Evolutionary conservation across 2,888 invertebrate species (phyloP).

Genomic region (Smittia sp.): DNA sequence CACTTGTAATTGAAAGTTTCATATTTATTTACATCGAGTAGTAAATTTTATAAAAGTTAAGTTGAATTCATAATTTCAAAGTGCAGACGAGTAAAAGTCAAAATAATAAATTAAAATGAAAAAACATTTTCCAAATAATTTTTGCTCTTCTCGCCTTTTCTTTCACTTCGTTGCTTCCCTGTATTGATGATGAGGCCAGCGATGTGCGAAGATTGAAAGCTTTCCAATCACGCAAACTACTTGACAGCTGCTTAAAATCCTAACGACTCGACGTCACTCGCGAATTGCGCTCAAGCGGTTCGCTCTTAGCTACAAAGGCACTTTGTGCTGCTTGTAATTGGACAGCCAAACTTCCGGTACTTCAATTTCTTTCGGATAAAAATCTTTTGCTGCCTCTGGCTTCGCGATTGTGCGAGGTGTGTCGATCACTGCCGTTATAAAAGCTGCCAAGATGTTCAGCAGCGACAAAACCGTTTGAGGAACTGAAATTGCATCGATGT

Average conservation of each 20-base stretch:
- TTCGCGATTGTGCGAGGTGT: slow-evolving; percentile 11
- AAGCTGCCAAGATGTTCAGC: slow-evolving; percentile 20
- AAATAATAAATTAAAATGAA: background rate
- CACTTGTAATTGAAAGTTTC: slow-evolving; percentile 9
- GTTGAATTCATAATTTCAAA: background rate
- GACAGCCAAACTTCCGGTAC: slow-evolving; percentile 32
- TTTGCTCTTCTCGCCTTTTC: background rate
- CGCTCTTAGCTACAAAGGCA: background rate
- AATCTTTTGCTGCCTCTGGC: background rate
- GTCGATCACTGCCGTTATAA: slow-evolving; percentile 10
- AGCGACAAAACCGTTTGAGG: slow-evolving; percentile 19
- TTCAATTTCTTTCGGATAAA: slow-evolving; percentile 33
- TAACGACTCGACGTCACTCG: background rate
- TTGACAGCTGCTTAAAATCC: too few species aligned
- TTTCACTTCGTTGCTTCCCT: background rate
- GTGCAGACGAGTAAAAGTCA: background rate
- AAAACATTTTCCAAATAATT: background rate
- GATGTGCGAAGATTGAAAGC: too few species aligned
- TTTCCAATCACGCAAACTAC: too few species aligned
- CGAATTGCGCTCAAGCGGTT: background rate
- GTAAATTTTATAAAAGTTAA: slow-evolving; percentile 22
- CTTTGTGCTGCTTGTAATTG: slow-evolving; percentile 15
- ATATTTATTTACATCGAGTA: slow-evolving; percentile 22
- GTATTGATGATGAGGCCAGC: too few species aligned
- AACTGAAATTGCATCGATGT: background rate